Evolutionary conservation across 2,888 invertebrate genomes (phyloP).

Genomic region (Zonitis immaculata): DNA sequence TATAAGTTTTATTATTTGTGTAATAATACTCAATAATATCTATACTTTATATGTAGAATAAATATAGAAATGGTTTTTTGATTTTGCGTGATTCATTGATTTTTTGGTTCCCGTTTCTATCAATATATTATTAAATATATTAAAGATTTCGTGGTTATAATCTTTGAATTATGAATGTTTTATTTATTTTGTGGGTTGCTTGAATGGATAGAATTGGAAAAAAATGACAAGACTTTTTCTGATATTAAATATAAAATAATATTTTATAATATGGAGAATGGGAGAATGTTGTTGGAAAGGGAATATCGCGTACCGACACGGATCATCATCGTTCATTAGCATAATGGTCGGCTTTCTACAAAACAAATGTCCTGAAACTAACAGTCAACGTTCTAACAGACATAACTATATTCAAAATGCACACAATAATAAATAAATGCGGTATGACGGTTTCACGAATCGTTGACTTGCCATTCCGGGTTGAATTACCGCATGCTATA

Average conservation of each 20-base stretch:
- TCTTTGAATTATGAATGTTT: slow-evolving; percentile 14
- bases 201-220: slow-evolving; percentile 13
- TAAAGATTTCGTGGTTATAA: slow-evolving; percentile 16
- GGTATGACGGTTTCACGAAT: slow-evolving; percentile 13
- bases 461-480: slow-evolving; percentile 6
- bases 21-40: background rate
- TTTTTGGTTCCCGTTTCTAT: too few relatives aligned
- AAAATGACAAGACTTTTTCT: slow-evolving; percentile 34
- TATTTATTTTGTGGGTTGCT: slow-evolving; percentile 27
- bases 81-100: background rate
- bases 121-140: too few relatives aligned
- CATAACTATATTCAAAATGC: slow-evolving; percentile 17
- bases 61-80: background rate
- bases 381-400: slow-evolving; percentile 16
- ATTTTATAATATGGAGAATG: too few relatives aligned
- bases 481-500: background rate
- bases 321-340: slow-evolving; percentile 40
- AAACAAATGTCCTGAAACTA: slow-evolving; percentile 29
- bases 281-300: slow-evolving; percentile 28
- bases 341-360: slow-evolving; percentile 35
- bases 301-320: slow-evolving; percentile 39
- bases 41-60: too few relatives aligned
- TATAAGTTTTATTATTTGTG: slow-evolving; percentile 14
- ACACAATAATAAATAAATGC: slow-evolving; percentile 12
- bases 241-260: too few relatives aligned